Conservation (phyloP, 2,797 vertebrate species). For the Fringilla coelebs region DNA sequence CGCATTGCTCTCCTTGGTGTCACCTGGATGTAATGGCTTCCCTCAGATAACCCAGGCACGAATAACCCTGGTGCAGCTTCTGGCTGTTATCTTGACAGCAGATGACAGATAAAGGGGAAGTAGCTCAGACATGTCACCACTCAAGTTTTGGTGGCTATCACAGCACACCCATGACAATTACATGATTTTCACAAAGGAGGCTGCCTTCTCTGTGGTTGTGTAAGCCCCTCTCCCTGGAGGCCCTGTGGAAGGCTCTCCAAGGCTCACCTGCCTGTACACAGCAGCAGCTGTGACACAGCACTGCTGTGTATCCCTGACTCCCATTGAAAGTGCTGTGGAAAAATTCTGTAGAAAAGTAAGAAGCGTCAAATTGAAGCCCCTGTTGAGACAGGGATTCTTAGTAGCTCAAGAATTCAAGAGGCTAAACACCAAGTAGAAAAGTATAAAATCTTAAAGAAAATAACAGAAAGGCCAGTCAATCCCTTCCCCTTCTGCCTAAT, state of each 20-base stretch:
- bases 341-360: background rate
- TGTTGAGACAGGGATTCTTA: background rate
- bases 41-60: background rate
- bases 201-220: background rate
- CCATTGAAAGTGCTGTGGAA: background rate
- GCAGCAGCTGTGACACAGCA: background rate
- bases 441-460: background rate
- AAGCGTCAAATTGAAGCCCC: background rate
- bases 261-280: background rate
- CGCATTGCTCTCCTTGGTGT: accelerated
- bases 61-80: background rate
- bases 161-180: background rate
- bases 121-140: background rate
- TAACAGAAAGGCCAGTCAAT: background rate
- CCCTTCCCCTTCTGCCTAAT: background rate
- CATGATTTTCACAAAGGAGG: background rate
- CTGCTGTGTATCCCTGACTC: background rate
- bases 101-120: background rate
- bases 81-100: background rate
- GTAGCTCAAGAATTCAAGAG: background rate
- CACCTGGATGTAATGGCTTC: background rate
- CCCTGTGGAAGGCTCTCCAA: background rate
- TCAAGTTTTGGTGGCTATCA: background rate
- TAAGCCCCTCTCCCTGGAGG: background rate
- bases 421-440: background rate